Evolutionary conservation across 2,888 invertebrate genomes (phyloP), one percentile per base, ranked within the genome.

Genomic region (Acanthacorydalis orientalis): DNA sequence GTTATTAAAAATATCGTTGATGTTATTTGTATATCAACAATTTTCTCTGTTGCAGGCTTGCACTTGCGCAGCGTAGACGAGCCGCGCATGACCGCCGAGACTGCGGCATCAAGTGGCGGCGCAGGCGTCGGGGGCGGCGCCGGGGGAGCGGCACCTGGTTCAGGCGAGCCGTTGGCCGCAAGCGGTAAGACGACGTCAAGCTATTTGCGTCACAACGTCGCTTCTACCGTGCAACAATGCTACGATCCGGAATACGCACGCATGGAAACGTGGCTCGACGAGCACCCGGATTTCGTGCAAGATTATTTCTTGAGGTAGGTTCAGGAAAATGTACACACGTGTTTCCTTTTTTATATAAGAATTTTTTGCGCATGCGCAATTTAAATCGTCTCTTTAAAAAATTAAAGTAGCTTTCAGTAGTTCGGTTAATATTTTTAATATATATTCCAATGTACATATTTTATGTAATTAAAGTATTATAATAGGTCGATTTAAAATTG

Each of bases 211-310:
- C 57, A 64, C 68, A 67, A 55, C 51, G 23, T 23, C 23, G 23
- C 23, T 23, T 23, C 23, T 23, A 23, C 23, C 23, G 23, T 23
- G 23, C 61, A 67, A 59, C 52, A 56, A 48, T 70, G 75, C 64
- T 88, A 88, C 67, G 86, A 88, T 68, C 80, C 85, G 54, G 88
- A 89, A 67, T 86, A 85, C 67, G 83, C 88, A 50, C 80, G 83
- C 54, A 89, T 92, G 72, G 92, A 93, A 69, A 81, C 89, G 58
- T 95, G 93, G 93, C 78, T 95, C 56, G 93, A 95, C 69, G 92
- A 92, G 67, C 92, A 95, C 72, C 91, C 88, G 57, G 90, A 91
- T 66, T 95, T 93, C 66, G 86, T 89, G 55, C 86, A 90, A 65
- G 91, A 93, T 68, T 95, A 93, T 68, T 92, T 93, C 65, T 75